Conservation (phyloP, 2,888 invertebrate species). For the Dasypolia templi region DNA sequence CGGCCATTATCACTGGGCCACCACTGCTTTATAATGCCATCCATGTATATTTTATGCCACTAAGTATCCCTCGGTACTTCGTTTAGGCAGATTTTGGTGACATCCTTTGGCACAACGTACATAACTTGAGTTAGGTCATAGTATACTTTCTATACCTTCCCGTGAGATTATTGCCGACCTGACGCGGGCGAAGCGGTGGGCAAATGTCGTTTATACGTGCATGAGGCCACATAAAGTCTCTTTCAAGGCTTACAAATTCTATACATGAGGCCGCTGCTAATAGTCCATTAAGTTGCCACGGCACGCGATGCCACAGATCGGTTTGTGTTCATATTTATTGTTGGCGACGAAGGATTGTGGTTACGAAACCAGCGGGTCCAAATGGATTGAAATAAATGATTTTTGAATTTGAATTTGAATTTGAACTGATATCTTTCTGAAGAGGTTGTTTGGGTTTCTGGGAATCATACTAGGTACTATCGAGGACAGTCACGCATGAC, state of each 20-base stretch:
- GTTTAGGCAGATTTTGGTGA: too few species aligned
- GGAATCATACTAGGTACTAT: too few species aligned
- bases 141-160: neutral
- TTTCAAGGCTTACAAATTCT: slow-evolving; percentile 65
- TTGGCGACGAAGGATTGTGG: slow-evolving; percentile 72
- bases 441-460: neutral
- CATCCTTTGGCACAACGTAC: neutral
- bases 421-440: neutral
- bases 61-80: too few species aligned
- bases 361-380: slow-evolving; percentile 60
- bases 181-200: neutral
- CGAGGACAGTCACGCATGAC: too few species aligned
- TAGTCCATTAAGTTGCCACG: slow-evolving; percentile 86
- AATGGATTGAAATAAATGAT: too few species aligned
- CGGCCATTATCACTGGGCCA: too few species aligned
- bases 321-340: slow-evolving; percentile 85
- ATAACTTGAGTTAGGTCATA: neutral
- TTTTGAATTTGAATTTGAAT: too few species aligned
- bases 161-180: neutral
- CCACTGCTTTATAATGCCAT: too few species aligned
- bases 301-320: slow-evolving; percentile 83
- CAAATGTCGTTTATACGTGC: slow-evolving; percentile 57
- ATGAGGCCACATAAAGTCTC: slow-evolving; percentile 53
- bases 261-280: slow-evolving; percentile 73
- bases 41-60: too few species aligned